Evolutionary conservation across 2,797 vertebrate species (phyloP).

Genomic region (Varecia variegata): DNA sequence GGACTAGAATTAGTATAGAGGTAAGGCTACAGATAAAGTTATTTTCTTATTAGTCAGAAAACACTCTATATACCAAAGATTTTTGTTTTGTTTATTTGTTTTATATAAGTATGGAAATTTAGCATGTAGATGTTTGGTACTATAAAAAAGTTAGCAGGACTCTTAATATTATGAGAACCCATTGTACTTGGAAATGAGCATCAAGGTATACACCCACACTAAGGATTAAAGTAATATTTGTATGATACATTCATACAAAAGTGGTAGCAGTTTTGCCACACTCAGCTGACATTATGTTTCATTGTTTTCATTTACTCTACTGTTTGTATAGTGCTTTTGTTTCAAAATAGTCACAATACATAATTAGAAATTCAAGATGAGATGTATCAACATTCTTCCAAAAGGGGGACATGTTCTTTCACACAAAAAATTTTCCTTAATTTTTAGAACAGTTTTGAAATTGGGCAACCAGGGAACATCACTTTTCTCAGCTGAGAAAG

Average conservation of each 20-base stretch:
- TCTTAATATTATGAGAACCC: not conserved
- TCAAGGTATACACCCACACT: not conserved
- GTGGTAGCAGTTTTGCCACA: not conserved
- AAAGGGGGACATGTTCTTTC: not conserved
- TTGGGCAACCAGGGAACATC: not conserved
- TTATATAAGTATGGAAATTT: not conserved
- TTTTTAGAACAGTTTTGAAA: constrained; percentile 7
- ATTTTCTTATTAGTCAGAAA: not conserved
- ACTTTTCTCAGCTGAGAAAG: not conserved
- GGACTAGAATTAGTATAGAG: not conserved
- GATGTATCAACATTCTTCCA: not conserved
- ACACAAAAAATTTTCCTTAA: not conserved
- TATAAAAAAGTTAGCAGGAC: not conserved
- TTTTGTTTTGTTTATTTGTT: not conserved
- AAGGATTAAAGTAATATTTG: not conserved
- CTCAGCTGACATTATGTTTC: not conserved
- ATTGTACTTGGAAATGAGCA: not conserved
- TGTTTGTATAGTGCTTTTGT: not conserved
- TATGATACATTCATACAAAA: not conserved
- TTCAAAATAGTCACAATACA: not conserved
- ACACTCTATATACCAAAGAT: not conserved
- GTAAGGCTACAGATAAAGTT: not conserved
- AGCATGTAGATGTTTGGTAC: not conserved
- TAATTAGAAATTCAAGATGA: constrained; percentile 34
- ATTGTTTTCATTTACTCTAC: not conserved